These are phyloP conservation scores for Drosophila subpulchrella DNA, from an alignment of 1,140 invertebrate species.

Conservation along the genomic window DNA sequence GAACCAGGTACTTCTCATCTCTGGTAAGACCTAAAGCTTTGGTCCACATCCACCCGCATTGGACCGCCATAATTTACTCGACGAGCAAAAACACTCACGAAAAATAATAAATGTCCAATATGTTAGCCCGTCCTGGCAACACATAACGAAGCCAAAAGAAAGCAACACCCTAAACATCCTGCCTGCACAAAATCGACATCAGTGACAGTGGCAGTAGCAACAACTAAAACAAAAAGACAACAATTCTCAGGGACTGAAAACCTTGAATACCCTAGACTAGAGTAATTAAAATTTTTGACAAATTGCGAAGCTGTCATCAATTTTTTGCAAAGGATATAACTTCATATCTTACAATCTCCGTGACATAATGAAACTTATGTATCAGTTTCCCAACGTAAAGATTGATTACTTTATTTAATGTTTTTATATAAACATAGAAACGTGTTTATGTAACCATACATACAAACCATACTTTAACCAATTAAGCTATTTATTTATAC, in stretches of 20 bases:
- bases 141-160: slow-evolving; percentile 60
- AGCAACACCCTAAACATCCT: slow-evolving; percentile 50
- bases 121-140: slow-evolving; percentile 74
- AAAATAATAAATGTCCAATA: slow-evolving; percentile 84
- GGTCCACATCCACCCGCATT: slow-evolving; percentile 18
- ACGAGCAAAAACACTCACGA: slow-evolving; percentile 80
- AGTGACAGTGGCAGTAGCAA: slow-evolving; percentile 35
- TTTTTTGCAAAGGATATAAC: too few species aligned
- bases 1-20: not conserved
- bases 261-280: slow-evolving; percentile 6
- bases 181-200: slow-evolving; percentile 58
- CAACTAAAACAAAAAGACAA: slow-evolving; percentile 27
- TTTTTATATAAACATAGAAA: too few species aligned
- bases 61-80: slow-evolving; percentile 69
- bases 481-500: too few species aligned
- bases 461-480: too few species aligned
- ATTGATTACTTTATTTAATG: too few species aligned
- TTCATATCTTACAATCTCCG: too few species aligned
- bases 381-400: too few species aligned
- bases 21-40: slow-evolving; percentile 5
- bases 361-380: too few species aligned
- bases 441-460: too few species aligned
- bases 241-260: slow-evolving; percentile 1
- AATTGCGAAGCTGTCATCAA: too few species aligned
- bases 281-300: not conserved